A percentile compares a stretch with the other conserved stretches of the same genome.
Conservation (phyloP, 2,113 vertebrate species). For the Apeltes quadracus region DNA sequence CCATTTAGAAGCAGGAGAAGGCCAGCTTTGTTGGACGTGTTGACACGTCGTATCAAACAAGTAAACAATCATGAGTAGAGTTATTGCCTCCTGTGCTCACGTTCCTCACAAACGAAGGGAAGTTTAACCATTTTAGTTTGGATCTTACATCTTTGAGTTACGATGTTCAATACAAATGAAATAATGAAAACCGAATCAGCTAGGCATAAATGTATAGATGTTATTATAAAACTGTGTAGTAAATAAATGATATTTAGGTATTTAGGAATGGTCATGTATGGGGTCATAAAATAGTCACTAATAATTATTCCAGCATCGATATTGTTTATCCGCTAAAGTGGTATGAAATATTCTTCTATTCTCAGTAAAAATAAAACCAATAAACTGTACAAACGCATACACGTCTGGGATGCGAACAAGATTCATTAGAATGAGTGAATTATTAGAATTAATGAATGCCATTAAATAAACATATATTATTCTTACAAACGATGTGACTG, state of each 20-base stretch:
- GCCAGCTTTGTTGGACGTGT: conserved; percentile 72
- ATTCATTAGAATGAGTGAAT: not conserved
- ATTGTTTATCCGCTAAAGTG: not conserved
- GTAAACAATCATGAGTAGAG: conserved; percentile 74
- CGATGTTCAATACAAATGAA: not conserved
- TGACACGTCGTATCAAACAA: conserved; percentile 79
- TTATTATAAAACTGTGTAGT: no score
- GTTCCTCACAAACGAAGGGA: conserved; percentile 26
- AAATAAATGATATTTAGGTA: not conserved
- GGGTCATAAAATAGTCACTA: not conserved
- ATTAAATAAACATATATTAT: not conserved
- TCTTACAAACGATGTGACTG: not conserved
- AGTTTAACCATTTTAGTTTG: not conserved
- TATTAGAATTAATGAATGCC: not conserved
- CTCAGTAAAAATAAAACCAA: not conserved
- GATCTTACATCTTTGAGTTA: not conserved
- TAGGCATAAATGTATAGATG: not conserved
- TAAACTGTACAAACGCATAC: not conserved
- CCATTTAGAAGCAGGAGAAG: conserved; percentile 77
- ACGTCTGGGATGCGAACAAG: not conserved
- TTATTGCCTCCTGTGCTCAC: conserved; percentile 64
- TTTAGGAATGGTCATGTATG: not conserved
- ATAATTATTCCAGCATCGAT: not conserved
- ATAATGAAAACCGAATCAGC: not conserved
- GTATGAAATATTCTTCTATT: not conserved